Percentiles rank a stretch among this genome's conserved stretches.
phyloP scores from a whole-genome alignment of 2,888 invertebrate genomes.

The Drosophila diplacantha region DNA sequence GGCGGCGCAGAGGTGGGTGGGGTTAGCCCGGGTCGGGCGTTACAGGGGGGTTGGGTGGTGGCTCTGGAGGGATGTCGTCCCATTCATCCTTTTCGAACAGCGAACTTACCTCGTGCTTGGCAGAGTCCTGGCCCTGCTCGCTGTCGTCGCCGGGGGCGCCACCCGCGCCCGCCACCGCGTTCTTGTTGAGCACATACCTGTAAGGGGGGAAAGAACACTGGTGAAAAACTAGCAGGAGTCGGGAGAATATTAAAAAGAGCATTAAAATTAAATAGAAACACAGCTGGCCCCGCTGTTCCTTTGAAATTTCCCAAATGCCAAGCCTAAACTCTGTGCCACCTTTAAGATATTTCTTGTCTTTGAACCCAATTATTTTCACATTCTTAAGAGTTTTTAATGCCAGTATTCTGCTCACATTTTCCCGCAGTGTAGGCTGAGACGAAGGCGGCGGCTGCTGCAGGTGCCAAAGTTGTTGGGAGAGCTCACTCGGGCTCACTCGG shows the following conservation, averaged over 20 bases:
- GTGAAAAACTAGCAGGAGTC: neutral
- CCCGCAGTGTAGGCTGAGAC: neutral
- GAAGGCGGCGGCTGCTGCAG: neutral
- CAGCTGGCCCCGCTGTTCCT: neutral
- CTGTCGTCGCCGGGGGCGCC: constrained; percentile 63
- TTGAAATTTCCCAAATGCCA: neutral
- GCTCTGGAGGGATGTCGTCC: neutral
- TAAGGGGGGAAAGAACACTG: constrained; percentile 5
- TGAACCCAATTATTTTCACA: no score
- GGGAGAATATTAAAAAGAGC: no score
- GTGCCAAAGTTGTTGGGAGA: constrained; percentile 35
- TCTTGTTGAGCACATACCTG: constrained; percentile 62
- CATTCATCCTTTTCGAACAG: constrained; percentile 14
- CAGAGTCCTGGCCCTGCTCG: constrained; percentile 58
- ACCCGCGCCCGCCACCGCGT: constrained; percentile 38
- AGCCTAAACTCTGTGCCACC: no score
- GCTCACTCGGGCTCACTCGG: neutral
- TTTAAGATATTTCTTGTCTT: no score
- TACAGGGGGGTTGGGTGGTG: neutral
- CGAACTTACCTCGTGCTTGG: constrained; percentile 63
- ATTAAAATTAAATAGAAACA: no score
- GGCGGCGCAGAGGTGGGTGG: neutral
- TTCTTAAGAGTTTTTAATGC: no score
- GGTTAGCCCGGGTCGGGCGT: neutral
- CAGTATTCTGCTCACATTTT: neutral